A percentile compares a stretch with the other conserved stretches of the same genome.
phyloP scores from a whole-genome alignment of 1,140 invertebrate species.

The Callitettix versicolor region DNA sequence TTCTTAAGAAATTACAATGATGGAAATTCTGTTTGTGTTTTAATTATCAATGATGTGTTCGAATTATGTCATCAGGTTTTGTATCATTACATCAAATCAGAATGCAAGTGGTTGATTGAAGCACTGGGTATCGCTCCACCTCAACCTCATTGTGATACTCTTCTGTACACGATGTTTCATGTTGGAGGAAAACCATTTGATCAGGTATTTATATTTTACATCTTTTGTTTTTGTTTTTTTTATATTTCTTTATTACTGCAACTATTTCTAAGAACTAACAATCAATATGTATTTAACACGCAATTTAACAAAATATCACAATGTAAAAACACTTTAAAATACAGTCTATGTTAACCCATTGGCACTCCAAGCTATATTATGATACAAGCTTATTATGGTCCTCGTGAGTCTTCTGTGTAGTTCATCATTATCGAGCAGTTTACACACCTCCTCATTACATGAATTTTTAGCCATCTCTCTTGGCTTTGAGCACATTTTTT shows the following conservation, averaged over 20 bases:
- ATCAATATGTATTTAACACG: too few relatives aligned
- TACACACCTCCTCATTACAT: background rate
- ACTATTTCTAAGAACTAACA: too few relatives aligned
- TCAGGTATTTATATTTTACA: conserved; percentile 37
- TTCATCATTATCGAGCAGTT: too few relatives aligned
- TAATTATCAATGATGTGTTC: too few relatives aligned
- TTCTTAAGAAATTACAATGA: too few relatives aligned
- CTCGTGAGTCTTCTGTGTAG: too few relatives aligned
- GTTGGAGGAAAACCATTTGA: conserved; percentile 58
- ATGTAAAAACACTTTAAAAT: too few relatives aligned
- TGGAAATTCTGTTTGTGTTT: too few relatives aligned
- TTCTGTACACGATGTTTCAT: conserved; percentile 64
- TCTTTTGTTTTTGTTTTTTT: background rate
- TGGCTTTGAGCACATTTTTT: too few relatives aligned
- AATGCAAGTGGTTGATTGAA: conserved; percentile 52
- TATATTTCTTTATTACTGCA: background rate
- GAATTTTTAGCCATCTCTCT: background rate
- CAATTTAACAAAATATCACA: too few relatives aligned
- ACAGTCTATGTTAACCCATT: too few relatives aligned
- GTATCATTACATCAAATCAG: conserved; percentile 53
- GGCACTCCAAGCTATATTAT: too few relatives aligned
- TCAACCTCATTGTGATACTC: conserved; percentile 32
- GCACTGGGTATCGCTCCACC: conserved; percentile 35
- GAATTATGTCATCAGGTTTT: conserved; percentile 49
- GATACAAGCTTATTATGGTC: background rate